Conservation (phyloP, 1,140 invertebrate species). For the Maniola jurtina region DNA sequence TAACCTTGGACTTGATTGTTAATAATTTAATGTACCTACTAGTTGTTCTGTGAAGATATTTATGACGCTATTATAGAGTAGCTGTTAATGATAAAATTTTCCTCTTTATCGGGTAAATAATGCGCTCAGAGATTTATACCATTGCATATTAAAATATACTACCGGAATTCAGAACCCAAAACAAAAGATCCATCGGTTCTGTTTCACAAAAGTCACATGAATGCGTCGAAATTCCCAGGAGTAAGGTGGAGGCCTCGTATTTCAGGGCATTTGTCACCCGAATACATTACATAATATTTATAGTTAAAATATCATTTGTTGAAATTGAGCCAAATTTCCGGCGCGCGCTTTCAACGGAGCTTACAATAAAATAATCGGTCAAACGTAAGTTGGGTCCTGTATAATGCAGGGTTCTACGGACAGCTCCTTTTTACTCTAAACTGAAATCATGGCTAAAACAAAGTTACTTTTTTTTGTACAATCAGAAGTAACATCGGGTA, state of each 20-base stretch:
- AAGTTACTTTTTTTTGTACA: no score
- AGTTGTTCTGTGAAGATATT: no score
- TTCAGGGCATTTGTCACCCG: slow-evolving; percentile 52
- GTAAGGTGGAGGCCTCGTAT: slow-evolving; percentile 50
- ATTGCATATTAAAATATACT: slow-evolving; percentile 1
- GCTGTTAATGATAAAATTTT: background rate
- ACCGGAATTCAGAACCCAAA: slow-evolving; percentile 32
- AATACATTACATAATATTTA: slow-evolving; percentile 69
- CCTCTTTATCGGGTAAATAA: background rate
- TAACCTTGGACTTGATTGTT: no score
- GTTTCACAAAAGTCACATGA: slow-evolving; percentile 36
- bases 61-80: no score
- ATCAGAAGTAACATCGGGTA: no score
- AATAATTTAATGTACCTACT: no score
- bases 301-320: slow-evolving; percentile 76
- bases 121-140: background rate
- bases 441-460: no score
- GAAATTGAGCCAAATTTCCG: slow-evolving; percentile 78
- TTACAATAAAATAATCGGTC: slow-evolving; percentile 41
- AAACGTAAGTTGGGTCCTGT: background rate
- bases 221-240: slow-evolving; percentile 55
- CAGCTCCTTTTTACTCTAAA: no score
- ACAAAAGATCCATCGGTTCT: slow-evolving; percentile 62
- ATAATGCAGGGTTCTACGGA: background rate
- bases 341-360: slow-evolving; percentile 70